These are phyloP conservation scores for Solenodon paradoxus DNA, from an alignment of 2,113 vertebrate species.

Conservation along the genomic window DNA sequence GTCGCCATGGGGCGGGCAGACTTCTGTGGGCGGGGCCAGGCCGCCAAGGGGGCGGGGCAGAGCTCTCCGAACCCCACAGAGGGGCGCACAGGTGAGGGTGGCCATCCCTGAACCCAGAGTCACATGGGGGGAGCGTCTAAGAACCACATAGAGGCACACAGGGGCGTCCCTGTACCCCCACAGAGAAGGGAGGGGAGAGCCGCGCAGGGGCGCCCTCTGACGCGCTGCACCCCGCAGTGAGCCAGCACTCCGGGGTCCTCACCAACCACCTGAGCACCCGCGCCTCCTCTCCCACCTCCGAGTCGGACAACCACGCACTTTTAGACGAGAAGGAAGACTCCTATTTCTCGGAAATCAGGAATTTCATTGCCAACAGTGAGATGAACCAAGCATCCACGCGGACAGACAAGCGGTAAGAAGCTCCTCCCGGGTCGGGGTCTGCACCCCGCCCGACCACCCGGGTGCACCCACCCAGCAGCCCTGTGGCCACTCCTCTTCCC, in stretches of 20 bases:
- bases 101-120: too few relatives aligned
- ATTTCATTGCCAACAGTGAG: constrained; percentile 99
- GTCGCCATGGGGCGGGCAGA: too few relatives aligned
- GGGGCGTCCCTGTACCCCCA: too few relatives aligned
- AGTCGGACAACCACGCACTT: constrained; percentile 99
- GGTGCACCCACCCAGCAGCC: background rate
- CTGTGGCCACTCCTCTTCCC: too few relatives aligned
- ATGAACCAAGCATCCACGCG: constrained; percentile 92
- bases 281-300: constrained; percentile 95
- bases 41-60: background rate
- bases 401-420: constrained; percentile 92
- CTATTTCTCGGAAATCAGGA: constrained; percentile 99
- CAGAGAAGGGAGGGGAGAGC: background rate
- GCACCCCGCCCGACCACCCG: background rate
- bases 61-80: too few relatives aligned
- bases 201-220: background rate
- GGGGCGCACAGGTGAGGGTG: too few relatives aligned
- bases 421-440: fast-evolving
- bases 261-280: constrained; percentile 90
- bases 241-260: constrained; percentile 96
- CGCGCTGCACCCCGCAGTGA: constrained; percentile 85
- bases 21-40: too few relatives aligned
- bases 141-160: too few relatives aligned
- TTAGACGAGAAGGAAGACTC: constrained; percentile 99
- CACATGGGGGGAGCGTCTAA: too few relatives aligned